These are phyloP conservation scores for Agriopis leucophaearia DNA, from an alignment of 2,888 invertebrate genomes.

Conservation along the genomic window DNA sequence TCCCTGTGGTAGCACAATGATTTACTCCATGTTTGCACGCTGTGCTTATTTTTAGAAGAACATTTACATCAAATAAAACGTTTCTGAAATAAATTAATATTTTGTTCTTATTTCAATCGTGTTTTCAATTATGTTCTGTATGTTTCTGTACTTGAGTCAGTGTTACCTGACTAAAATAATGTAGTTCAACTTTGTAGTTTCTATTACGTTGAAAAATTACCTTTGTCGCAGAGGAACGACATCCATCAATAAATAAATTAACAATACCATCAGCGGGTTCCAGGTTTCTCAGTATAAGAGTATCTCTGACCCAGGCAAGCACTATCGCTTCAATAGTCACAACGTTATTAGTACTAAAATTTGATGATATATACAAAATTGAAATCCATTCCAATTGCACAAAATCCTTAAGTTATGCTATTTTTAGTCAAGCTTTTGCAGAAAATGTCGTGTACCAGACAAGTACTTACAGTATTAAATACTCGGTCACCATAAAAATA, in stretches of 20 bases:
- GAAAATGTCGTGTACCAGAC: constrained; percentile 7
- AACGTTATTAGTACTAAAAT: too few relatives aligned
- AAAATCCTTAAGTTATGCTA: constrained; percentile 1
- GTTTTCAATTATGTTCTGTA: neutral
- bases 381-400: neutral
- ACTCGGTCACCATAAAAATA: constrained; percentile 21
- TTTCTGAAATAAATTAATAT: constrained; percentile 1
- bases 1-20: constrained; percentile 38
- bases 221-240: too few relatives aligned
- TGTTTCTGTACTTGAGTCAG: neutral
- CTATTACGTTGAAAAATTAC: too few relatives aligned
- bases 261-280: too few relatives aligned
- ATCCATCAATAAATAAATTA: too few relatives aligned
- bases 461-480: constrained; percentile 18
- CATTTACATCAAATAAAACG: constrained; percentile 10
- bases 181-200: too few relatives aligned
- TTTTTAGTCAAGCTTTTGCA: constrained; percentile 13
- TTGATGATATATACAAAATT: neutral
- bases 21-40: constrained; percentile 35
- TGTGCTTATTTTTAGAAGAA: constrained; percentile 22
- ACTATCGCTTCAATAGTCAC: too few relatives aligned
- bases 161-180: neutral
- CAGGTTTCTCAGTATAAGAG: too few relatives aligned
- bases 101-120: constrained; percentile 7
- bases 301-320: too few relatives aligned